Conservation (phyloP, 2,888 invertebrate species). For the Ptilodon capucinus region DNA sequence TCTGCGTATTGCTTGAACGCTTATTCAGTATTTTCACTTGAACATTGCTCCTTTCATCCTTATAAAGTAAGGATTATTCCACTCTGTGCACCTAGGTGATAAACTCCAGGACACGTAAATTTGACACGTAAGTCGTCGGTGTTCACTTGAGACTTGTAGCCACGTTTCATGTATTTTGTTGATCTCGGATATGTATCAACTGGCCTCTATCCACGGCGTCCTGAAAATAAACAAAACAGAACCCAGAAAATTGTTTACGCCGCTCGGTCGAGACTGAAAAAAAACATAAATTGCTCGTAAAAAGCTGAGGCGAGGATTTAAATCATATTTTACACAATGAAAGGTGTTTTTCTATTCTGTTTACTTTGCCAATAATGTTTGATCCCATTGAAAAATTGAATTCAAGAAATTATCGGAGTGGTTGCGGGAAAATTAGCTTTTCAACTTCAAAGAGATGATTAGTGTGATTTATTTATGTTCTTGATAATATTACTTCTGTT, state of each 20-base stretch:
- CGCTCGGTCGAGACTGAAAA: conserved; percentile 31
- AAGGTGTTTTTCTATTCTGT: conserved; percentile 19
- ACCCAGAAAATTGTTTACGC: conserved; percentile 42
- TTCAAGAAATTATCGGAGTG: not conserved
- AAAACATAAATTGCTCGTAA: conserved; percentile 40
- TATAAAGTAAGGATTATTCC: too few species aligned
- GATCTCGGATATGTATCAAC: too few species aligned
- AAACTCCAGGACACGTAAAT: too few species aligned
- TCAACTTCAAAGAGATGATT: not conserved
- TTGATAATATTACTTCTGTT: not conserved
- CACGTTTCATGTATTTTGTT: too few species aligned
- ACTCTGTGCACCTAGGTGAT: too few species aligned
- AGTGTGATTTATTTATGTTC: not conserved
- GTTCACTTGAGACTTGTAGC: too few species aligned
- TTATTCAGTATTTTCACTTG: too few species aligned
- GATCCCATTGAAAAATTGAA: too few species aligned
- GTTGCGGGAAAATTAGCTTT: not conserved
- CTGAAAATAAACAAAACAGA: conserved; percentile 32
- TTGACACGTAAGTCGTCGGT: too few species aligned
- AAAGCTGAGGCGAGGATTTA: conserved; percentile 22
- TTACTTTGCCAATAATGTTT: conserved; percentile 3
- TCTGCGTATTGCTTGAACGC: too few species aligned
- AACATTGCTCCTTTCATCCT: too few species aligned
- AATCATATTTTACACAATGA: conserved; percentile 25
- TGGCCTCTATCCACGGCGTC: conserved; percentile 10